phyloP scores from a whole-genome alignment of 2,797 vertebrate genomes.

The Amniataba percoides region DNA sequence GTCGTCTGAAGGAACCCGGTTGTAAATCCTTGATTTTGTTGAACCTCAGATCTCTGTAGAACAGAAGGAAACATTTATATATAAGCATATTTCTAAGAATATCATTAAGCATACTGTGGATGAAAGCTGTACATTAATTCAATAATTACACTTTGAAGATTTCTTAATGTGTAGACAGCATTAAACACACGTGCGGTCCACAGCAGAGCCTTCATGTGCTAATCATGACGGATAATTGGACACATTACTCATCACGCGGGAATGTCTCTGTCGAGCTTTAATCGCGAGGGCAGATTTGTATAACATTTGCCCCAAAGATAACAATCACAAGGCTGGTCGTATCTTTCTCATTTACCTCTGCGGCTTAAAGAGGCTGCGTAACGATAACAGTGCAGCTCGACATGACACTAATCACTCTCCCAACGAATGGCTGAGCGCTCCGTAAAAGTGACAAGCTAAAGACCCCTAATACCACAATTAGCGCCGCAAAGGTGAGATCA shows the following conservation, averaged over 20 bases:
- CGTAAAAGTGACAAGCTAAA: constrained; percentile 26
- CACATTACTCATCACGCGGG: constrained; percentile 57
- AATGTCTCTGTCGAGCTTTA: constrained; percentile 60
- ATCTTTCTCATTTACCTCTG: constrained; percentile 9
- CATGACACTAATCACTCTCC: constrained; percentile 57
- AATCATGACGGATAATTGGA: constrained; percentile 46
- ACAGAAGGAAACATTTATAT: constrained; percentile 26
- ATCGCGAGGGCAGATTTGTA: constrained; percentile 52
- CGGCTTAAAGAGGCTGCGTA: constrained; percentile 37
- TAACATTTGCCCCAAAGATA: constrained; percentile 62
- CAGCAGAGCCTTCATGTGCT: constrained; percentile 8
- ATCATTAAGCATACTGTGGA: not conserved
- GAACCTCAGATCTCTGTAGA: constrained; percentile 94
- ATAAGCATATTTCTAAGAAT: not conserved
- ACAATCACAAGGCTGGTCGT: constrained; percentile 14
- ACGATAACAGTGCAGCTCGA: constrained; percentile 23
- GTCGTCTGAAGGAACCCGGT: constrained; percentile 90
- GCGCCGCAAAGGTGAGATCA: constrained; percentile 37
- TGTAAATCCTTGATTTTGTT: constrained; percentile 98
- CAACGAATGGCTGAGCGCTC: constrained; percentile 27
- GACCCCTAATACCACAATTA: constrained; percentile 13
- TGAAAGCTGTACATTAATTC: not conserved
- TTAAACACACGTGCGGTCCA: constrained; percentile 1
- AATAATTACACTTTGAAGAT: not conserved
- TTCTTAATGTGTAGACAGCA: not conserved